These are phyloP conservation scores for Alligator sinensis DNA, from an alignment of 2,113 vertebrate genomes.

Conservation along the genomic window DNA sequence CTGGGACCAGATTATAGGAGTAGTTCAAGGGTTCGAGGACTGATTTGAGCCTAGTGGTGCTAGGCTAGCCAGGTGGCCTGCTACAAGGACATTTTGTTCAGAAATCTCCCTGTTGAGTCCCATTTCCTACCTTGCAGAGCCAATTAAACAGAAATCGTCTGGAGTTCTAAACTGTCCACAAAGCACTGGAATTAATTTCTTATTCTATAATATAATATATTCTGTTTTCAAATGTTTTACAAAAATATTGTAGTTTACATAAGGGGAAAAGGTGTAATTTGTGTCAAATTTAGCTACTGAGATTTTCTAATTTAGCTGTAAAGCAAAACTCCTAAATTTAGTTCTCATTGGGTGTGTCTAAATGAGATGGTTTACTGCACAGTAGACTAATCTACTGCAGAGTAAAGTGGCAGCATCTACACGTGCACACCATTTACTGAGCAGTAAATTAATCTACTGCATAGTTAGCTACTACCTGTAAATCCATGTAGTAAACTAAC, in stretches of 20 bases:
- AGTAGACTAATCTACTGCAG: no score
- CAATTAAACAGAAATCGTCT: slow-evolving; percentile 58
- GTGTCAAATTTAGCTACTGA: background rate
- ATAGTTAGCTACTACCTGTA: no score
- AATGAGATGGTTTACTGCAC: no score
- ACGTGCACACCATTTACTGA: no score
- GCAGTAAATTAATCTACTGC: no score
- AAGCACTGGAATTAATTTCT: background rate
- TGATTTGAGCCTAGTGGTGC: no score
- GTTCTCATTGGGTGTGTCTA: no score
- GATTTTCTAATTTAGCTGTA: background rate
- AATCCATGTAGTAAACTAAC: no score
- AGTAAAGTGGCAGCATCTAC: no score
- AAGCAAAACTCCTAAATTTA: background rate
- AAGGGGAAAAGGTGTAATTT: background rate
- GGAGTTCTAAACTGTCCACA: slow-evolving; percentile 20
- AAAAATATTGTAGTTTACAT: background rate
- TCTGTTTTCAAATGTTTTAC: background rate
- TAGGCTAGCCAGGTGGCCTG: no score
- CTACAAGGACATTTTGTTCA: background rate
- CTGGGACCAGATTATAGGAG: no score
- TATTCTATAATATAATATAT: background rate
- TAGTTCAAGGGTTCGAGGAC: no score
- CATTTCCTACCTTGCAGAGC: slow-evolving; percentile 59
- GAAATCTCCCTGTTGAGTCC: background rate